These are phyloP conservation scores for Lagodon rhomboides DNA, from an alignment of 2,797 vertebrate genomes.

Conservation along the genomic window DNA sequence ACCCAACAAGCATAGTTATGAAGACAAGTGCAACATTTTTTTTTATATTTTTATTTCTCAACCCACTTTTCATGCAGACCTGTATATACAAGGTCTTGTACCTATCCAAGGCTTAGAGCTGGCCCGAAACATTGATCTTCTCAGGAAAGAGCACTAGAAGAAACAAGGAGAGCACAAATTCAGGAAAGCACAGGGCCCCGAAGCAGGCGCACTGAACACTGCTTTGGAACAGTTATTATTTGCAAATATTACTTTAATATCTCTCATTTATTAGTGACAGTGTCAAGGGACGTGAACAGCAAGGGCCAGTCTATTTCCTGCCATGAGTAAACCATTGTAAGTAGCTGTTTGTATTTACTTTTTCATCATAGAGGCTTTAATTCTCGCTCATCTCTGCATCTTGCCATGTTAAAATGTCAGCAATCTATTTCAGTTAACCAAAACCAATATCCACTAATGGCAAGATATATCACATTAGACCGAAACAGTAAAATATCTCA, in stretches of 20 bases:
- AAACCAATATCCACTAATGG: constrained; percentile 49
- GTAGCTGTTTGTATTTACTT: constrained; percentile 89
- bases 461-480: constrained; percentile 48
- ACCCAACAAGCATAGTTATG: constrained; percentile 52
- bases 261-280: constrained; percentile 48
- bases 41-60: constrained; percentile 10
- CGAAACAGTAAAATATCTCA: constrained; percentile 40
- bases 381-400: constrained; percentile 48
- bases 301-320: constrained; percentile 74
- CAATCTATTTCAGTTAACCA: constrained; percentile 65
- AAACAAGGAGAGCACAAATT: constrained; percentile 70
- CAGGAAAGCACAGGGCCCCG: constrained; percentile 78
- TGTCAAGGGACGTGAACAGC: constrained; percentile 60
- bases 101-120: constrained; percentile 49
- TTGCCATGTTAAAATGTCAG: constrained; percentile 39
- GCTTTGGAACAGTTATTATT: constrained; percentile 65
- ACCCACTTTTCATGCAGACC: constrained; percentile 30
- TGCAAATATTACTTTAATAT: constrained; percentile 52
- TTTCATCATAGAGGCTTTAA: constrained; percentile 64
- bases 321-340: constrained; percentile 55
- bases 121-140: constrained; percentile 66
- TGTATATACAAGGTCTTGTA: constrained; percentile 22
- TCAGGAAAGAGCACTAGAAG: constrained; percentile 79
- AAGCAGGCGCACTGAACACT: constrained; percentile 55
- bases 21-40: constrained; percentile 54